These are phyloP conservation scores for Gonatopus flavifemur DNA, from an alignment of 1,140 invertebrate genomes.

Conservation along the genomic window DNA sequence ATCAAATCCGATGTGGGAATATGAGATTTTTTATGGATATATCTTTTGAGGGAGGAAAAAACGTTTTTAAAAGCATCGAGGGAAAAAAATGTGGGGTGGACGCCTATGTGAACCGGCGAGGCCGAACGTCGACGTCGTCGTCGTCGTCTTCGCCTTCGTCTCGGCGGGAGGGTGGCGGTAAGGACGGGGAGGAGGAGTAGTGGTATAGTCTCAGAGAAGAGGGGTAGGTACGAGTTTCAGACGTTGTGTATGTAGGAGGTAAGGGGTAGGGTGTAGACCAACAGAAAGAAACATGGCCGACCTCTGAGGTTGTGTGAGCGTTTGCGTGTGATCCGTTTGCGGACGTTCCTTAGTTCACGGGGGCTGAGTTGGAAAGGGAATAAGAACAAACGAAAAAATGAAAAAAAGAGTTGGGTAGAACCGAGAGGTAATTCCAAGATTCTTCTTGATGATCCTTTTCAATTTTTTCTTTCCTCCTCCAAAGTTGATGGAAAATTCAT, in stretches of 20 bases:
- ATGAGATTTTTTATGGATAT: too few species aligned
- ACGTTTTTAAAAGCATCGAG: slow-evolving; percentile 12
- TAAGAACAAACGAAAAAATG: too few species aligned
- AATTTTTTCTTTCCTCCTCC: too few species aligned
- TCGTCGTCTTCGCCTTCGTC: too few species aligned
- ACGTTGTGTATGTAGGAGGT: slow-evolving; percentile 23
- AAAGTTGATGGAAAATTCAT: too few species aligned
- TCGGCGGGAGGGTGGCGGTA: slow-evolving; percentile 9
- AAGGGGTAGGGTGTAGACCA: slow-evolving; percentile 24
- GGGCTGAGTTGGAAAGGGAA: too few species aligned
- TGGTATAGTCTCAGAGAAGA: slow-evolving; percentile 27
- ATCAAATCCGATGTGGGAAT: too few species aligned
- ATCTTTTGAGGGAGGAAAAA: slow-evolving; percentile 7
- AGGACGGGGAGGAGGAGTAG: slow-evolving; percentile 24
- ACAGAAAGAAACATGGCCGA: slow-evolving; percentile 34
- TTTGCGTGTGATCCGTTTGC: too few species aligned
- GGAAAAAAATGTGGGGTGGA: slow-evolving; percentile 28
- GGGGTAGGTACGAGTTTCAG: slow-evolving; percentile 24
- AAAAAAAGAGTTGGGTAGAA: too few species aligned
- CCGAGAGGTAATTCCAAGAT: too few species aligned
- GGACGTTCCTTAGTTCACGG: too few species aligned
- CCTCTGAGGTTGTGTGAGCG: not conserved
- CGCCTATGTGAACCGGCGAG: slow-evolving; percentile 33
- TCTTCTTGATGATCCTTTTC: too few species aligned
- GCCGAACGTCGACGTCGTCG: slow-evolving; percentile 29